These are phyloP conservation scores for Hoplodrina blanda DNA, from an alignment of 2,888 invertebrate genomes.

Conservation along the genomic window DNA sequence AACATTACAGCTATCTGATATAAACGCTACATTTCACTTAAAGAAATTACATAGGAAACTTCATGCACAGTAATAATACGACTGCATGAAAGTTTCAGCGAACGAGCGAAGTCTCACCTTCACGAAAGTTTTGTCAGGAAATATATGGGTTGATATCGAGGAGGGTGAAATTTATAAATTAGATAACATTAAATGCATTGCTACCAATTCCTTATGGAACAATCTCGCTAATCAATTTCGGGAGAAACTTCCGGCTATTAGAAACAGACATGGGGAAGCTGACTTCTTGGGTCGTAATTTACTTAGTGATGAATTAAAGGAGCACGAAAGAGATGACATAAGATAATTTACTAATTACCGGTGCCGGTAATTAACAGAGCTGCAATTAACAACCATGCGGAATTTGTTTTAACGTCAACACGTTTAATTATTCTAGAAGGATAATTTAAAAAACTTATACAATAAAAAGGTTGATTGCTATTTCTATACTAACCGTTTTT, in stretches of 20 bases:
- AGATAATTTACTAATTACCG: conserved; percentile 5
- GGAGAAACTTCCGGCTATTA: conserved; percentile 46
- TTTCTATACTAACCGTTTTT: neutral
- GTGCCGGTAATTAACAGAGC: conserved; percentile 15
- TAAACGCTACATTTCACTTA: conserved; percentile 1
- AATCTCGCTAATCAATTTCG: conserved; percentile 56
- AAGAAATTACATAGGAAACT: conserved; percentile 2
- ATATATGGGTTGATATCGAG: conserved; percentile 59
- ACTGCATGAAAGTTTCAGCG: conserved; percentile 37
- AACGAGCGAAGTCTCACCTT: conserved; percentile 32
- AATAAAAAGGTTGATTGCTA: too few species aligned
- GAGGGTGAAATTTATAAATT: conserved; percentile 68
- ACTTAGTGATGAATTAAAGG: conserved; percentile 6
- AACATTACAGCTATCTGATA: neutral
- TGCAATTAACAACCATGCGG: conserved; percentile 18
- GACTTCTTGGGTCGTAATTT: conserved; percentile 2
- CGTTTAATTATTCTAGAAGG: conserved; percentile 1
- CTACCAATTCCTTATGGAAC: conserved; percentile 62
- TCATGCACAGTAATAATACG: conserved; percentile 12
- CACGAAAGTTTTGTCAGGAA: conserved; percentile 63
- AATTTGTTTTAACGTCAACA: conserved; percentile 4
- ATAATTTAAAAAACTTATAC: conserved; percentile 6
- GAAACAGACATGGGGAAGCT: conserved; percentile 32
- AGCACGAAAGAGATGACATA: conserved; percentile 1
- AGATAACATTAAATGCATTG: conserved; percentile 70